These are phyloP conservation scores for Mechanitis messenoides DNA, from an alignment of 2,888 invertebrate species.

Conservation along the genomic window DNA sequence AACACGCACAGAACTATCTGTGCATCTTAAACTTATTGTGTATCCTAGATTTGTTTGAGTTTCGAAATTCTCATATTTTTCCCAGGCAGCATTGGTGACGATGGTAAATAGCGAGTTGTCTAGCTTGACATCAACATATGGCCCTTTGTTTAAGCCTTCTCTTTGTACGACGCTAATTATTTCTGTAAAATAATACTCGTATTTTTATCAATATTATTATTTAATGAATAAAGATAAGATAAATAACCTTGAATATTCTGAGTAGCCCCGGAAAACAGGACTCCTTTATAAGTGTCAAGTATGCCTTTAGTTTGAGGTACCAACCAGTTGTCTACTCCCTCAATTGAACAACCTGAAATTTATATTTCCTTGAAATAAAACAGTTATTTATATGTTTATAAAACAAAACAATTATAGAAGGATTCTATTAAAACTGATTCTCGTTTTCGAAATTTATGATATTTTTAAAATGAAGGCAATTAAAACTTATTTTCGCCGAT, in stretches of 20 bases:
- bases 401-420: no score
- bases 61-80: constrained; percentile 58
- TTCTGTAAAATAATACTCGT: constrained; percentile 35
- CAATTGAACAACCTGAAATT: constrained; percentile 53
- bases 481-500: no score
- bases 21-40: constrained; percentile 47
- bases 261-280: constrained; percentile 40
- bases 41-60: constrained; percentile 39
- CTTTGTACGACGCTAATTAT: constrained; percentile 36
- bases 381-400: background rate
- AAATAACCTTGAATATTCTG: constrained; percentile 44
- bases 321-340: constrained; percentile 39
- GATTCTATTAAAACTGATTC: no score
- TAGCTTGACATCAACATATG: constrained; percentile 43
- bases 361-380: background rate
- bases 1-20: constrained; percentile 34
- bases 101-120: constrained; percentile 41
- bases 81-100: constrained; percentile 43
- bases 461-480: no score
- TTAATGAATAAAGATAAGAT: constrained; percentile 15
- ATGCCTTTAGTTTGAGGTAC: constrained; percentile 34
- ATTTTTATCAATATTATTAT: background rate
- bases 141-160: constrained; percentile 42
- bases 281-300: constrained; percentile 44
- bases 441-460: no score